Percentiles rank a stretch among this genome's conserved stretches.
phyloP scores from a whole-genome alignment of 2,888 invertebrate genomes.

The Teleogryllus oceanicus region DNA sequence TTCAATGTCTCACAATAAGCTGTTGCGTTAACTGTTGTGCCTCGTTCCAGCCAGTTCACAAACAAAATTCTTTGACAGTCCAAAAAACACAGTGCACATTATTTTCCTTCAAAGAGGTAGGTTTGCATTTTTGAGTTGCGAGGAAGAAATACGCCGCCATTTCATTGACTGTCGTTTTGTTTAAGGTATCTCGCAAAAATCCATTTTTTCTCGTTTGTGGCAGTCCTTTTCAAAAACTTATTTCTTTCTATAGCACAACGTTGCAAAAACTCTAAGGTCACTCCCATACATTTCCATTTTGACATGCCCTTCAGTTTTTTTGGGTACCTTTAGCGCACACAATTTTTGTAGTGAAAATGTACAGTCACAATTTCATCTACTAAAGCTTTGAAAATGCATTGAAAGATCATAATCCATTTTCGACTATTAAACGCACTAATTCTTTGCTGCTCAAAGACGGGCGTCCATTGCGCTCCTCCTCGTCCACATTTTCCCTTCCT shows the following conservation, averaged over 20 bases:
- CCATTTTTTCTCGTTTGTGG: neutral
- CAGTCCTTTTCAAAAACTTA: neutral
- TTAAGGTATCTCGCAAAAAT: neutral
- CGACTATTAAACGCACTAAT: neutral
- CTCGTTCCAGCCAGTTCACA: neutral
- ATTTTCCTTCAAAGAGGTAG: neutral
- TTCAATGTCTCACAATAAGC: neutral
- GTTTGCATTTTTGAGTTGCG: neutral
- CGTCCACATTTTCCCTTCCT: neutral
- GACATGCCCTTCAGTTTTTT: neutral
- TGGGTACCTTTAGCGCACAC: neutral
- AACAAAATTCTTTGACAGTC: neutral
- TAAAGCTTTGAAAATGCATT: neutral
- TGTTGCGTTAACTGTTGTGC: neutral
- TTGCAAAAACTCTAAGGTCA: neutral
- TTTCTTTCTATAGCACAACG: neutral
- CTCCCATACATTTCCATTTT: neutral
- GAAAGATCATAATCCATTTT: neutral
- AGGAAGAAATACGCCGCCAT: neutral
- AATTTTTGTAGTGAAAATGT: slow-evolving; percentile 3
- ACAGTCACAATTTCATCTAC: neutral
- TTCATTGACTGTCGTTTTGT: neutral
- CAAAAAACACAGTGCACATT: neutral
- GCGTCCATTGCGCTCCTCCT: neutral
- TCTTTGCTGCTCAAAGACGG: neutral